Evolutionary conservation across 2,113 vertebrate species (phyloP).

Genomic region (Melanerpes aurifrons): DNA sequence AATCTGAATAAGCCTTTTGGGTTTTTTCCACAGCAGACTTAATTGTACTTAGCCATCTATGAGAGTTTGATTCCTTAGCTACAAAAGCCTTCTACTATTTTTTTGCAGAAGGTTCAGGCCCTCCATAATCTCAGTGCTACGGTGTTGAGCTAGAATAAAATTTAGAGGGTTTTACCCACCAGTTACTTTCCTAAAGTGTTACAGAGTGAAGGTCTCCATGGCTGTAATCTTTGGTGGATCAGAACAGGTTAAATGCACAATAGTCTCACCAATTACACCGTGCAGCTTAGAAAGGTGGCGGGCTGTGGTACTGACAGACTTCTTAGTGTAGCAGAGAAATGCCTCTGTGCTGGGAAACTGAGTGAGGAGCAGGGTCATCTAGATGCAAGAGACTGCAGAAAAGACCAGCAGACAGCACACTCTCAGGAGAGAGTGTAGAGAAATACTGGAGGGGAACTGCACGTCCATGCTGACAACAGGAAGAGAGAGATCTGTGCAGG

Average conservation of each 20-base stretch:
- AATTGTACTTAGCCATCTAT: slow-evolving; percentile 42
- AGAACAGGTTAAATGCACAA: not conserved
- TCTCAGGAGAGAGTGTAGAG: not conserved
- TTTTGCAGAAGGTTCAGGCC: not conserved
- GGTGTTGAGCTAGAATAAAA: not conserved
- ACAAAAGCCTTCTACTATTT: not conserved
- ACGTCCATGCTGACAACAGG: not conserved
- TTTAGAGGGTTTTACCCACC: not conserved
- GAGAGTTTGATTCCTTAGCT: slow-evolving; percentile 1
- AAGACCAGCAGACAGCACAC: not conserved
- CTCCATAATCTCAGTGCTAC: not conserved
- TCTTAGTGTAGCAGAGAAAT: not conserved
- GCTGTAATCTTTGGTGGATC: not conserved
- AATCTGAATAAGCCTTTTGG: slow-evolving; percentile 53
- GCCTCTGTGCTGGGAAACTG: not conserved
- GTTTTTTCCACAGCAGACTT: slow-evolving; percentile 53
- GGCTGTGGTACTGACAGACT: not conserved
- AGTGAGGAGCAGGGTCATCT: not conserved
- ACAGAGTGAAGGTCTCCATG: not conserved
- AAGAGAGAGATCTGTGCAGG: not conserved
- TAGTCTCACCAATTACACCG: not conserved
- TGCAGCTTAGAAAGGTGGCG: not conserved
- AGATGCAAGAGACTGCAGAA: not conserved
- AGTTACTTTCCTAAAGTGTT: not conserved
- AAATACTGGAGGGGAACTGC: not conserved